Conservation (phyloP, 2,888 invertebrate genomes). For the Lasioglossum lativentre region DNA sequence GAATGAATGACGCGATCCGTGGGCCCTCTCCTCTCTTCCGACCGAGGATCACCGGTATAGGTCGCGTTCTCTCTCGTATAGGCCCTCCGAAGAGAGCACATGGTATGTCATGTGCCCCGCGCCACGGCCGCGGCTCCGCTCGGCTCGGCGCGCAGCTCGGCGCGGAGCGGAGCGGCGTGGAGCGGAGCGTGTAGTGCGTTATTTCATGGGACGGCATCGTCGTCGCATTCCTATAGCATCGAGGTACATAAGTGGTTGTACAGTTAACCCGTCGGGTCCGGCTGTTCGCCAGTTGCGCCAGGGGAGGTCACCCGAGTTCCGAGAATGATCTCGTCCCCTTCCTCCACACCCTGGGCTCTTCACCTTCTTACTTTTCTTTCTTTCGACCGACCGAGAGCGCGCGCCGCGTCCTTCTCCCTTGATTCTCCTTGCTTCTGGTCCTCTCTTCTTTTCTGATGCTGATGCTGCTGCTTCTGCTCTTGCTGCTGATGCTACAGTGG, state of each 20-base stretch:
- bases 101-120: constrained; percentile 62
- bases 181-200: constrained; percentile 64
- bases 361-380: constrained; percentile 46
- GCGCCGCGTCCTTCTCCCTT: constrained; percentile 16
- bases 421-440: background rate
- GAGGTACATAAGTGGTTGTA: constrained; percentile 80
- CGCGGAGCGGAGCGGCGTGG: constrained; percentile 38
- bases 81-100: constrained; percentile 38
- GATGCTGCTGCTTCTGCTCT: background rate
- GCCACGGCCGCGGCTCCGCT: background rate
- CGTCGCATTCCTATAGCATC: constrained; percentile 75
- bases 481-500: background rate
- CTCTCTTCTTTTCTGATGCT: constrained; percentile 9
- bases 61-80: constrained; percentile 39
- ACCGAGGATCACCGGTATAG: constrained; percentile 48
- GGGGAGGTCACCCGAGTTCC: constrained; percentile 80
- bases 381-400: constrained; percentile 15
- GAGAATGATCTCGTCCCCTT: constrained; percentile 71
- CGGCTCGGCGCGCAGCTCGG: background rate
- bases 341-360: constrained; percentile 34
- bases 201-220: constrained; percentile 74
- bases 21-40: constrained; percentile 49
- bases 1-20: constrained; percentile 76
- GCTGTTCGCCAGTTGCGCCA: constrained; percentile 73
- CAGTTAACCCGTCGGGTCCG: constrained; percentile 79